A percentile compares a stretch with the other conserved stretches of the same genome.
Conservation (phyloP, 2,797 vertebrate genomes). For the Chaunax sp. region DNA sequence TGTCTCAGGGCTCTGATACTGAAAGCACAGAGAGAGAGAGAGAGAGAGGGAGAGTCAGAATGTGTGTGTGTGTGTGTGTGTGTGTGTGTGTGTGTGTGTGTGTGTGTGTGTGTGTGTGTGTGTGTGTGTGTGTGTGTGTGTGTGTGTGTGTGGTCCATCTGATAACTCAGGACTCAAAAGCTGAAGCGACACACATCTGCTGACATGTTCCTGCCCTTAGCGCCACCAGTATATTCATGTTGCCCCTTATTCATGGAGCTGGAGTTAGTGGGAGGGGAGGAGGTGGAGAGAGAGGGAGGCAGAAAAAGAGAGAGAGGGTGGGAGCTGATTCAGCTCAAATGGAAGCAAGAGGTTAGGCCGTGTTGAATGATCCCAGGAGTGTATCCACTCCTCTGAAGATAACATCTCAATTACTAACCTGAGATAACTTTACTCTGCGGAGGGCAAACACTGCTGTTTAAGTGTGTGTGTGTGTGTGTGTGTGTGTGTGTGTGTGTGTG, state of each 20-base stretch:
- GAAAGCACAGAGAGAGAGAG: conserved; percentile 8
- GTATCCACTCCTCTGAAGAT: conserved; percentile 69
- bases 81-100: too few relatives aligned
- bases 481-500: conserved; percentile 14
- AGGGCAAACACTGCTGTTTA: conserved; percentile 50
- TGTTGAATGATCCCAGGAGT: conserved; percentile 67
- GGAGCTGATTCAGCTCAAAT: conserved; percentile 69
- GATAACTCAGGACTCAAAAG: conserved; percentile 15
- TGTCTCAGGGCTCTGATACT: conserved; percentile 10
- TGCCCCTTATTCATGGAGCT: conserved; percentile 23
- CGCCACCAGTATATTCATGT: conserved; percentile 34
- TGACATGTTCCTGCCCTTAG: conserved; percentile 30
- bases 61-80: conserved; percentile 13
- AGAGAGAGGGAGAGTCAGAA: not conserved
- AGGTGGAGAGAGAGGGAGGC: conserved; percentile 13
- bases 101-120: too few relatives aligned
- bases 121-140: too few relatives aligned
- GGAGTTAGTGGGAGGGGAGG: conserved; percentile 37
- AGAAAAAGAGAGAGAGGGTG: not conserved
- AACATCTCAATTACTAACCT: conserved; percentile 81
- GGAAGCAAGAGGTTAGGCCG: conserved; percentile 54
- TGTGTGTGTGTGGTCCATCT: not conserved
- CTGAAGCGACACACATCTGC: conserved; percentile 17
- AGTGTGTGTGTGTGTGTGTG: conserved; percentile 18
- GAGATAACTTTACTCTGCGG: conserved; percentile 61